Conservation (phyloP, 2,797 vertebrate genomes). For the Fundulus diaphanus region DNA sequence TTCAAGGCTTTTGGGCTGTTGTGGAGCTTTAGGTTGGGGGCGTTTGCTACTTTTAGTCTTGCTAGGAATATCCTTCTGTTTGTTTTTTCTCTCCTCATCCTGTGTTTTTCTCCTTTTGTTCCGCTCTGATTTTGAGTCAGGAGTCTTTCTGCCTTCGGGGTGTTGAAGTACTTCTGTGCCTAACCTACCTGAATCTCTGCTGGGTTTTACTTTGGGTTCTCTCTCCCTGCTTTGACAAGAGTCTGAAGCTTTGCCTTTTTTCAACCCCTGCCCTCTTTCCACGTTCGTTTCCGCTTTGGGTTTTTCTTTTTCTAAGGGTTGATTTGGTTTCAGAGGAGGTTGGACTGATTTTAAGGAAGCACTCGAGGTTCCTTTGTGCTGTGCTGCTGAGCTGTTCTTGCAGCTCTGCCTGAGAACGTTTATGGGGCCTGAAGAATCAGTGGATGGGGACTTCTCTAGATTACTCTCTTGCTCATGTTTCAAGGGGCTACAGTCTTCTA, state of each 20-base stretch:
- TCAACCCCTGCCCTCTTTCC: conserved; percentile 77
- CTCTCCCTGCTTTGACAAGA: conserved; percentile 78
- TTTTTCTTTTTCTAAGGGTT: conserved; percentile 83
- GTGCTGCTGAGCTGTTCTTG: conserved; percentile 83
- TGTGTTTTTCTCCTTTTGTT: conserved; percentile 87
- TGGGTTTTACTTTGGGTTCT: conserved; percentile 81
- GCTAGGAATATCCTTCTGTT: conserved; percentile 41
- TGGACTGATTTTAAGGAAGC: conserved; percentile 70
- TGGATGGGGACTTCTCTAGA: conserved; percentile 13
- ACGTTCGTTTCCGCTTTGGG: conserved; percentile 78
- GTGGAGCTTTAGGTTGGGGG: conserved; percentile 72
- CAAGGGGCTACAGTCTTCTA: conserved; percentile 64
- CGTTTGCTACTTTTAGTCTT: conserved; percentile 77
- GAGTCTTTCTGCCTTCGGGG: conserved; percentile 56
- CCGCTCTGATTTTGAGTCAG: conserved; percentile 84
- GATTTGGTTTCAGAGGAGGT: conserved; percentile 55
- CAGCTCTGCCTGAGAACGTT: conserved; percentile 81
- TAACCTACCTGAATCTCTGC: conserved; percentile 76
- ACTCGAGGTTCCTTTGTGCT: conserved; percentile 83
- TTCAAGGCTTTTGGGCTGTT: conserved; percentile 58
- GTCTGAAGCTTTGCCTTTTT: conserved; percentile 79
- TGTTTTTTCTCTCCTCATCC: conserved; percentile 72
- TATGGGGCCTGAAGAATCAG: conserved; percentile 72
- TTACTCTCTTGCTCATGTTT: conserved; percentile 83
- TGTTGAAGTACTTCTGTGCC: conserved; percentile 69